Percentiles rank a stretch among this genome's conserved stretches.
Evolutionary conservation across 2,888 invertebrate species (phyloP).

Genomic region (Acanthoscelides obtectus): DNA sequence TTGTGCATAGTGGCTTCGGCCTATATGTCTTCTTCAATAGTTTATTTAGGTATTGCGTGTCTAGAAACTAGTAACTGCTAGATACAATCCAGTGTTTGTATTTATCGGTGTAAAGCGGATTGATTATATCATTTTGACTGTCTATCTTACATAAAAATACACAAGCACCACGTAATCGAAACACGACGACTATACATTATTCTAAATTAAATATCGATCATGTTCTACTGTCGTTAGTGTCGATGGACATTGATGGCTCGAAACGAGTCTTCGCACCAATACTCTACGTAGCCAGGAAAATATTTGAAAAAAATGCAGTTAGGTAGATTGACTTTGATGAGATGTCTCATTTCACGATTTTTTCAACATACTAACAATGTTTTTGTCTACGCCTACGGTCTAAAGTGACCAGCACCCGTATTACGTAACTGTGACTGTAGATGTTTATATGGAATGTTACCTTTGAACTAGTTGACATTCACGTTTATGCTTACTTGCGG

Average conservation of each 20-base stretch:
- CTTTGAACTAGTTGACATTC: no score
- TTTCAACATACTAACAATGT: no score
- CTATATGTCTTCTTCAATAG: background rate
- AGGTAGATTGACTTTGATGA: no score
- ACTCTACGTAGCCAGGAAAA: no score
- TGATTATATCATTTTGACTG: background rate
- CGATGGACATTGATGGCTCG: background rate
- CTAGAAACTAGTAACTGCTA: background rate
- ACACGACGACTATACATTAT: background rate
- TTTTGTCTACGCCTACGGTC: no score
- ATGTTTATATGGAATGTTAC: no score
- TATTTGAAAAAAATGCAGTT: no score
- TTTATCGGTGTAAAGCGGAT: background rate
- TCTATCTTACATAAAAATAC: background rate
- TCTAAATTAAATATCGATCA: background rate
- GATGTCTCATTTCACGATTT: no score
- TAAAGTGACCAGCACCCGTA: no score
- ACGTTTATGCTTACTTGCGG: no score
- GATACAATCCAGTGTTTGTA: background rate
- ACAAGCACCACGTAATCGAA: background rate
- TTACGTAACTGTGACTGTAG: no score
- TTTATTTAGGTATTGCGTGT: background rate
- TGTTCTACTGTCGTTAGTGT: background rate
- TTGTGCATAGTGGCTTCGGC: no score
- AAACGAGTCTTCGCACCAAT: background rate